Conservation (phyloP, 2,797 vertebrate genomes). For the Micromesistius poutassou region DNA sequence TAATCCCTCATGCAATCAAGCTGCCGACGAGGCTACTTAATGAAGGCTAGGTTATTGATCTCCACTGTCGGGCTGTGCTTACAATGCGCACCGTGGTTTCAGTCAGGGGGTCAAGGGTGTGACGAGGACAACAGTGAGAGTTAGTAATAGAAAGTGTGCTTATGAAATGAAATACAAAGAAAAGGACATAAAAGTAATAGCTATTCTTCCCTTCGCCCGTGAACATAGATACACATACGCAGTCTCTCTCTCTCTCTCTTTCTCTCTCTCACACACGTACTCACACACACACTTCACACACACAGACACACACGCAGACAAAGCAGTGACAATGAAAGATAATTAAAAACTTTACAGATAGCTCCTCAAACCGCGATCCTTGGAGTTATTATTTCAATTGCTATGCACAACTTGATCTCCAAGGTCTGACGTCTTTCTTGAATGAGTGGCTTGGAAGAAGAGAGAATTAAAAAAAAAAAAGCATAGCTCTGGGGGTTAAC, state of each 20-base stretch:
- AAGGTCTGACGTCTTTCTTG: conserved; percentile 63
- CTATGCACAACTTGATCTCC: conserved; percentile 65
- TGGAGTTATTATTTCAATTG: conserved; percentile 49
- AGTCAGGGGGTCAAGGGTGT: not conserved
- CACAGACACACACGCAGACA: not conserved
- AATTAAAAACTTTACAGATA: conserved; percentile 46
- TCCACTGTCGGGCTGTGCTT: not conserved
- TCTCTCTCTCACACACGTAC: not conserved
- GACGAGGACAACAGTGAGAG: not conserved
- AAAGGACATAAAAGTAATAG: too few relatives aligned
- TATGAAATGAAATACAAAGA: not conserved
- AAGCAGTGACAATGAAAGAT: conserved; percentile 39
- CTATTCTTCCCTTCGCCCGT: not conserved
- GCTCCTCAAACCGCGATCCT: conserved; percentile 10
- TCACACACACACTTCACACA: not conserved
- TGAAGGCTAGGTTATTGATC: not conserved
- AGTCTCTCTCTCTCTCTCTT: not conserved
- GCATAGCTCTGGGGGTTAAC: not conserved
- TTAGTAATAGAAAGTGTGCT: not conserved
- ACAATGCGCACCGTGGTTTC: not conserved
- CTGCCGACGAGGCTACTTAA: not conserved
- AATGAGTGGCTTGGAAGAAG: conserved; percentile 58
- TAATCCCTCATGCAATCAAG: conserved; percentile 1
- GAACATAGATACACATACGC: not conserved
- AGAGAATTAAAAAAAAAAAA: not conserved